Conservation (phyloP, 2,888 invertebrate genomes). For the Xylota sylvarum region DNA sequence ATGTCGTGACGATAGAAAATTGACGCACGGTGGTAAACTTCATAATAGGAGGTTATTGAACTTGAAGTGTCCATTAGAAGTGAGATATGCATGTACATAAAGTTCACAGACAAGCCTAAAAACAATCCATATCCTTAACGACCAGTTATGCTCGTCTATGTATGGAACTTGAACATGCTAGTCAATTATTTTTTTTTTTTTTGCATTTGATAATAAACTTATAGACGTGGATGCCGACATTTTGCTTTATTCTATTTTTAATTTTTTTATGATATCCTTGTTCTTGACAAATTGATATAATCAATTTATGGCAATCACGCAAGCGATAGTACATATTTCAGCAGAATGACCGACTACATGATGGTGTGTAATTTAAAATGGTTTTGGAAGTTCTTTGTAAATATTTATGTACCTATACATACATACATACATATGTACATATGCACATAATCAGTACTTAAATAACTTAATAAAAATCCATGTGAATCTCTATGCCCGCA, state of each 20-base stretch:
- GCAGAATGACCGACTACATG: too few relatives aligned
- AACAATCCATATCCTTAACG: conserved; percentile 24
- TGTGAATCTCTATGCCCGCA: too few relatives aligned
- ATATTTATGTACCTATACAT: too few relatives aligned
- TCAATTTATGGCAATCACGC: conserved; percentile 22
- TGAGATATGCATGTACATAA: conserved; percentile 25
- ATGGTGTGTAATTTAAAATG: too few relatives aligned
- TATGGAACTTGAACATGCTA: not conserved
- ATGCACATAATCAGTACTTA: too few relatives aligned
- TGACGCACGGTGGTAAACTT: conserved; percentile 42
- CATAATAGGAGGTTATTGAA: conserved; percentile 60
- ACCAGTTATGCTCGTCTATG: not conserved
- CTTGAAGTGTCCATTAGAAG: conserved; percentile 46
- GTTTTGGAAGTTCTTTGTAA: too few relatives aligned
- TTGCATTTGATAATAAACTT: conserved; percentile 6
- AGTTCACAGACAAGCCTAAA: conserved; percentile 29
- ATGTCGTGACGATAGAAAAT: conserved; percentile 50
- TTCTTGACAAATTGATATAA: conserved; percentile 43
- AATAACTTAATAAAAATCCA: too few relatives aligned
- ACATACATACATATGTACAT: too few relatives aligned
- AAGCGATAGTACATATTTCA: not conserved
- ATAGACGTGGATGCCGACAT: not conserved
- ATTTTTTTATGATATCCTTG: conserved; percentile 32
- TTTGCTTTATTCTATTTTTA: conserved; percentile 2
- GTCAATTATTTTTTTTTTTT: conserved; percentile 1